These are phyloP conservation scores for Tringa solitaria DNA, from an alignment of 2,113 vertebrate species.

Conservation along the genomic window DNA sequence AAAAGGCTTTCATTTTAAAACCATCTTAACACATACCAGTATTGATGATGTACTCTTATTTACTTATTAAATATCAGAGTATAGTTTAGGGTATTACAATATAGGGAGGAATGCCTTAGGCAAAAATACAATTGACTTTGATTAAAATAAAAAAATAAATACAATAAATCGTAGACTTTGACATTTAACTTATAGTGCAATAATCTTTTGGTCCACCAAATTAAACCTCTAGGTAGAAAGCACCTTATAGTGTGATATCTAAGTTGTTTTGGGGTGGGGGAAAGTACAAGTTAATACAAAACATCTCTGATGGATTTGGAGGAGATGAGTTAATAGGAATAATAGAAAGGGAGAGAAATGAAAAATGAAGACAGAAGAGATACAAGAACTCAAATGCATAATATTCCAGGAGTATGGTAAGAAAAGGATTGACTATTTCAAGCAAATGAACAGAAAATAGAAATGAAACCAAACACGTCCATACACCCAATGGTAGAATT, in stretches of 20 bases:
- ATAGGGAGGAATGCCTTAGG: not conserved
- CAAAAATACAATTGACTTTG: not conserved
- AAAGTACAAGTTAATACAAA: not conserved
- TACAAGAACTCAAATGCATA: not conserved
- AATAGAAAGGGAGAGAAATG: not conserved
- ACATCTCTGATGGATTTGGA: not conserved
- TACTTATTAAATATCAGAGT: not conserved
- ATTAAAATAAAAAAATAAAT: not conserved
- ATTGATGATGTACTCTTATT: not conserved
- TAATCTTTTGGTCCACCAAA: not conserved
- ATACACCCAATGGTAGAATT: not conserved
- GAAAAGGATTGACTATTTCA: not conserved
- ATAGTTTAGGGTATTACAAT: not conserved
- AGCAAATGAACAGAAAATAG: not conserved
- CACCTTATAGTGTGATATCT: not conserved
- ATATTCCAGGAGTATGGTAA: not conserved
- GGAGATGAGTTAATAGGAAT: not conserved
- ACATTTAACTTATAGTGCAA: not conserved
- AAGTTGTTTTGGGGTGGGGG: not conserved
- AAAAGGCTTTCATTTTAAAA: not conserved
- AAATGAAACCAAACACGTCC: not conserved
- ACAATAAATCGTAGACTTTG: not conserved
- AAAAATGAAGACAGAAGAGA: not conserved
- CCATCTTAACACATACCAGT: not conserved
- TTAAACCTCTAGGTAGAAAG: not conserved